Evolutionary conservation across 2,888 invertebrate species (phyloP), one percentile per base, ranked within the genome.

Genomic region (Zhuqinia jingwanae): DNA sequence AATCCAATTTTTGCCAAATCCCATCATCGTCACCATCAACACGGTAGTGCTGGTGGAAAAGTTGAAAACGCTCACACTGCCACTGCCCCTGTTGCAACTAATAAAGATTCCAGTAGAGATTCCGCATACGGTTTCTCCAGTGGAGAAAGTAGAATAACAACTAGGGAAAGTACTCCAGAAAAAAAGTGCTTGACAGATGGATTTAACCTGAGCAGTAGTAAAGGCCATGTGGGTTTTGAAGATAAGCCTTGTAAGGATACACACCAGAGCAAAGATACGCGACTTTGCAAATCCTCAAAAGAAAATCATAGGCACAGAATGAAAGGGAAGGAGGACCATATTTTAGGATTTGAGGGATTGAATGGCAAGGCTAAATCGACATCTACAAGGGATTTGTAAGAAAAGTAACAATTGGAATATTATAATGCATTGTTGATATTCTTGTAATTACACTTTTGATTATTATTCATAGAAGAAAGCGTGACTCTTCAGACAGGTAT

Each of bases 61-160:
- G 6, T 15, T 22, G 45, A 53, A 53, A n/a, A 42, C 2, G 65
- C 27, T 27, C 30, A 65, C n/a, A 60, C 65, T 36, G 11, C 10
- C 17, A 11, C 36, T 60, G 60, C 2, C 1, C 27, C 2, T 1
- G 27, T 11, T 20, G 56, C 15, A 1, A 88, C 85, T 63, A 81
- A 78, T 58, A 91, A 91, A 56, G 91, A 91, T 56, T 91, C 91
- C 3, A 91, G 91, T 87, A 84, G 91, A 11, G 92, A 92, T 88
- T 92, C 92, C 0, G 92, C 92, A 0, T 92, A 92, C 85, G 91
- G 91, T 11, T 91, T 91, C 73, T 91, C 92, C 27, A 91, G 91
- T 87, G 90, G 90, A 20, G 92, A 91, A 85, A 91, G 92, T 87
- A 88, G 92, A 70, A 91, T 91, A 15, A 90, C 91, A 8, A 91